Percentiles rank a stretch among this genome's conserved stretches.
These are phyloP conservation scores for Pteromalus puparum DNA, from an alignment of 1,140 invertebrate species.

Conservation along the genomic window DNA sequence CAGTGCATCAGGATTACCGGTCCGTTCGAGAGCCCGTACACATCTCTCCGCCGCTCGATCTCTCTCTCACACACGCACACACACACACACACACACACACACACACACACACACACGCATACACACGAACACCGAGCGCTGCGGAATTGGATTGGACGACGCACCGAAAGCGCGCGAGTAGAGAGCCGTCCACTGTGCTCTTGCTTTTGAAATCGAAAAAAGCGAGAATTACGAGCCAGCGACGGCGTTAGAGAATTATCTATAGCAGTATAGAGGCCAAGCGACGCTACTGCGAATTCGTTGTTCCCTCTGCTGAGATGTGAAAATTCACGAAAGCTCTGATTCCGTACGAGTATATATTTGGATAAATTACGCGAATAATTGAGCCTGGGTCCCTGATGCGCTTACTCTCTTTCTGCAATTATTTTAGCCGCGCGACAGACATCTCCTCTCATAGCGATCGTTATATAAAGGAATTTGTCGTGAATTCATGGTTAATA, in stretches of 20 bases:
- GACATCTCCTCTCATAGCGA: neutral
- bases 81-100: neutral
- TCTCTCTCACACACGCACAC: too few species aligned
- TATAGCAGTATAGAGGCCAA: neutral
- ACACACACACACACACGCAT: neutral
- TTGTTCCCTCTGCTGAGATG: neutral
- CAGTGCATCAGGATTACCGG: slow-evolving; percentile 46
- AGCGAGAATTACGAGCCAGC: slow-evolving; percentile 37
- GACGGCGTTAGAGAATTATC: slow-evolving; percentile 16
- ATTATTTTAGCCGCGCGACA: too few species aligned
- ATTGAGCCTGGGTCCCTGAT: too few species aligned
- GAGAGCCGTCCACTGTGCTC: neutral
- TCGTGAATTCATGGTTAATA: neutral
- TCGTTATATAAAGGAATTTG: neutral
- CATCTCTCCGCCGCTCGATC: neutral
- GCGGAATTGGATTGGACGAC: slow-evolving; percentile 14
- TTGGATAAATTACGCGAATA: neutral
- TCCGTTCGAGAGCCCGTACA: slow-evolving; percentile 19
- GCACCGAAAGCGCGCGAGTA: neutral
- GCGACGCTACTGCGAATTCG: neutral
- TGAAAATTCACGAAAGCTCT: neutral
- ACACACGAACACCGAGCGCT: neutral
- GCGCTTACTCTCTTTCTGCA: neutral
- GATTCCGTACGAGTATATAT: neutral
- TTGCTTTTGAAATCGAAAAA: slow-evolving; percentile 39